Conservation (phyloP, 2,797 vertebrate species). For the Sarcoramphus papa region DNA sequence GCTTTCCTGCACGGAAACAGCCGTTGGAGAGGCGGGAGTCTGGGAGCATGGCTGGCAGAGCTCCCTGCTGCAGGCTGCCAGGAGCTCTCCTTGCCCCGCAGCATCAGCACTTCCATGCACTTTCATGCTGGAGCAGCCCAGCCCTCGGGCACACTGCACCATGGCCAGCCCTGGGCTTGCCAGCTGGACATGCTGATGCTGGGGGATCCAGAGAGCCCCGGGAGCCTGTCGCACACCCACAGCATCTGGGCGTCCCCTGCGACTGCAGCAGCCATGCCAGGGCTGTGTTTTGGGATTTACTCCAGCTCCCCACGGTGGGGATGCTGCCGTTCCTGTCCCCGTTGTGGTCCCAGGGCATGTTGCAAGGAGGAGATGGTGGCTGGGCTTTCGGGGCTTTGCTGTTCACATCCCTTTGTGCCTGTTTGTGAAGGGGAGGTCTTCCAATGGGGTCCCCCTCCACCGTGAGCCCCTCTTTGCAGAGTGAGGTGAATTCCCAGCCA, state of each 20-base stretch:
- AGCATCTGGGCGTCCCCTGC: neutral
- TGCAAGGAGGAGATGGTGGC: neutral
- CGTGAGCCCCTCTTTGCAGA: neutral
- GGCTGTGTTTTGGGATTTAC: neutral
- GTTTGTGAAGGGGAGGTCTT: neutral
- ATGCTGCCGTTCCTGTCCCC: neutral
- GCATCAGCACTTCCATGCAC: neutral
- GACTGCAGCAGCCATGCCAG: too few relatives aligned
- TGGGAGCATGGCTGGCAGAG: neutral
- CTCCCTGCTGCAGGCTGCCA: neutral
- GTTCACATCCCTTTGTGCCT: neutral
- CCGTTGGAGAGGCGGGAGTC: accelerated
- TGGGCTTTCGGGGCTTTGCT: neutral
- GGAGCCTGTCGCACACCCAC: accelerated
- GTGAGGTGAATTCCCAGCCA: neutral
- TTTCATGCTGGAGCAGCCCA: neutral
- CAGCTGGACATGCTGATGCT: accelerated
- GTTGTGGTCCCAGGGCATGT: neutral
- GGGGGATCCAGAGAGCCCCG: accelerated
- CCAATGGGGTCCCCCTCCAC: neutral
- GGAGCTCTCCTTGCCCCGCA: neutral
- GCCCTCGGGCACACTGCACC: neutral
- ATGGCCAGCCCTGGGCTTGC: accelerated
- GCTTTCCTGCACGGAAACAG: neutral
- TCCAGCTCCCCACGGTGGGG: accelerated